Conservation (phyloP, 53 echinoderm and acorn worm genomes). For the Henricia sp. region DNA sequence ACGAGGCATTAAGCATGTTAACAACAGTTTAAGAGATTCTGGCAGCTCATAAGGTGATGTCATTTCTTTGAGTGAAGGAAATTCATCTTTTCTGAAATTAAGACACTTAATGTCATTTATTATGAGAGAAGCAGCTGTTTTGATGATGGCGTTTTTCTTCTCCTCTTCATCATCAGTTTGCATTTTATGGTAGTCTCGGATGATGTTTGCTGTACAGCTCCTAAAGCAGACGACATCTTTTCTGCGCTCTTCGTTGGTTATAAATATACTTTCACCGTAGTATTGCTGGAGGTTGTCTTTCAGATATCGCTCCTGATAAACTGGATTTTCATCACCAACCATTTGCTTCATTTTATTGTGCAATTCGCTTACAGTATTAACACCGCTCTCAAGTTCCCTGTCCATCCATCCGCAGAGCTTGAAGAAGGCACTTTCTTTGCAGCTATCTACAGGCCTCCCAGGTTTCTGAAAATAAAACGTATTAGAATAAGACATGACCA, state of each 20-base stretch:
- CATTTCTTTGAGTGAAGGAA: conserved; percentile 75
- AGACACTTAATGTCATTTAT: conserved; percentile 70
- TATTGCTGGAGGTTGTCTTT: conserved; percentile 51
- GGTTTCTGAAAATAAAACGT: conserved; percentile 59
- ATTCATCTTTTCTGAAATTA: conserved; percentile 63
- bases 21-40: conserved; percentile 64
- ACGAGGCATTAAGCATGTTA: conserved; percentile 57
- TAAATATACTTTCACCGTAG: conserved; percentile 64
- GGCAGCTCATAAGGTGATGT: conserved; percentile 61
- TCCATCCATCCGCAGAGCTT: conserved; percentile 72
- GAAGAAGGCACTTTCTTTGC: conserved; percentile 56
- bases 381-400: conserved; percentile 65
- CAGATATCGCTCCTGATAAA: conserved; percentile 55
- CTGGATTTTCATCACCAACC: conserved; percentile 33
- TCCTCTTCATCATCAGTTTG: conserved; percentile 26
- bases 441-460: conserved; percentile 63
- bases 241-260: conserved; percentile 51
- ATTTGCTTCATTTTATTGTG: conserved; percentile 53
- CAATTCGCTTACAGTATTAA: conserved; percentile 58
- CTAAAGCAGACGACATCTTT: conserved; percentile 71
- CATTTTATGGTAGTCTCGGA: conserved; percentile 53
- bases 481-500: not conserved
- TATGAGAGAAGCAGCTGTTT: conserved; percentile 71
- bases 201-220: conserved; percentile 55
- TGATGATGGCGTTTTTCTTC: conserved; percentile 64